phyloP scores from a whole-genome alignment of 1,140 invertebrate genomes.

The Delia radicum region DNA sequence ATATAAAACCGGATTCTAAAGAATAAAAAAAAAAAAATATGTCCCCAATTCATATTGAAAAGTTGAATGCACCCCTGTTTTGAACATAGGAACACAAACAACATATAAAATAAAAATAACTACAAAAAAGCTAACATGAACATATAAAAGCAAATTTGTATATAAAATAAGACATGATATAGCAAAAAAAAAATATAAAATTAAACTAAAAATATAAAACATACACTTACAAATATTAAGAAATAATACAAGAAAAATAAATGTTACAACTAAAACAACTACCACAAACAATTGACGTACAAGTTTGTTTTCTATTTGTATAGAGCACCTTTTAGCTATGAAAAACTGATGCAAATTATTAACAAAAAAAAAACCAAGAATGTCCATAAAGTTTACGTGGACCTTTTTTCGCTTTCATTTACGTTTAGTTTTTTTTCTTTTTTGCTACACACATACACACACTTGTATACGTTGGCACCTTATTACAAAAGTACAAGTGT shows the following conservation, averaged over 20 bases:
- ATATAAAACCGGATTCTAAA: not conserved
- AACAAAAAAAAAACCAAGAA: not conserved
- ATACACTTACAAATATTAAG: not conserved
- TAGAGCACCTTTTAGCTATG: not conserved
- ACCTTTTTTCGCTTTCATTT: not conserved
- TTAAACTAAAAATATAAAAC: not conserved
- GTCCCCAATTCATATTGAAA: slow-evolving; percentile 3
- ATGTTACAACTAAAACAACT: not conserved
- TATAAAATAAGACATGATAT: not conserved
- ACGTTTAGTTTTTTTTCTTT: no score
- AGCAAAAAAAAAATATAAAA: not conserved
- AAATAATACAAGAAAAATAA: not conserved
- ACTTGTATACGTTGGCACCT: slow-evolving; percentile 19
- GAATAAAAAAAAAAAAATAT: not conserved
- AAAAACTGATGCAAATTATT: not conserved
- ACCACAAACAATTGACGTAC: not conserved
- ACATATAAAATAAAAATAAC: not conserved
- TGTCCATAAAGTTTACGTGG: slow-evolving; percentile 22
- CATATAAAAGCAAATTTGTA: not conserved
- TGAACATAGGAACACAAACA: not conserved
- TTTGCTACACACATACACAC: slow-evolving; percentile 9
- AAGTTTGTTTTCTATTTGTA: not conserved
- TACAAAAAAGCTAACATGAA: not conserved
- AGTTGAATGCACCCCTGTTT: slow-evolving; percentile 16
- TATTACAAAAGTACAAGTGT: not conserved